Evolutionary conservation across 2,888 invertebrate species (phyloP), one percentile per base, ranked within the genome.

Genomic region (Tipula unca): DNA sequence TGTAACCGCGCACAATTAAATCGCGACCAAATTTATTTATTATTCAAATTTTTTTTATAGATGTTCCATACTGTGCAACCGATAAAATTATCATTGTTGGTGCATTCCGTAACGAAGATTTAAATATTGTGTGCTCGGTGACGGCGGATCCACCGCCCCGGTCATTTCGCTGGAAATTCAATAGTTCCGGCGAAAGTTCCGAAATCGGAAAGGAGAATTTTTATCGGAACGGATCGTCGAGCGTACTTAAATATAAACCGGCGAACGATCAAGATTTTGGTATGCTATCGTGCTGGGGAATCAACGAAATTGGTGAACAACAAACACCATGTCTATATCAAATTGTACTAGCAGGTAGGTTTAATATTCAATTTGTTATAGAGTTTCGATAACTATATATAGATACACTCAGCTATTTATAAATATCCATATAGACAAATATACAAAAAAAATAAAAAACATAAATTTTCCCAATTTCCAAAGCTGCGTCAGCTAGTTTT

Each of bases 141-240:
- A 97, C 97, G 91, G 96, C 97, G 13, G 97, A 97, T 92, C 97
- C 97, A 32, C 96, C 96, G 85, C 97, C 96, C 86, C 90, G 91
- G 91, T 91, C 29, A 10, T 98, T 97, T 92, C 95, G 96, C 88
- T 97, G 97, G 97, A 97, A 97, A 92, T 97, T 97, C 92, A 97
- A 97, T 93, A 97, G 97, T 92, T 96, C 96, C 13, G 97, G 97
- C 3, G 97, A 97, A 91, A 96, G 96, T 85, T 91, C 96, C 87
- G 96, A 97, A 91, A 95, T 96, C 86, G 94, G 95, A 85, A 93
- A 95, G 84, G 95, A 95, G 90, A 92, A 95, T 86, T 96, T 94
- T 92, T 94, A 95, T 88, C 94, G 94, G 87, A 96, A 96, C 90
- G 96, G 96, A 87, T 95, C 95, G 88, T 93, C 94, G 86, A 94